Base-by-base conservation (phyloP, 2,888 invertebrate genomes). In the Fragum sueziense region DNA sequence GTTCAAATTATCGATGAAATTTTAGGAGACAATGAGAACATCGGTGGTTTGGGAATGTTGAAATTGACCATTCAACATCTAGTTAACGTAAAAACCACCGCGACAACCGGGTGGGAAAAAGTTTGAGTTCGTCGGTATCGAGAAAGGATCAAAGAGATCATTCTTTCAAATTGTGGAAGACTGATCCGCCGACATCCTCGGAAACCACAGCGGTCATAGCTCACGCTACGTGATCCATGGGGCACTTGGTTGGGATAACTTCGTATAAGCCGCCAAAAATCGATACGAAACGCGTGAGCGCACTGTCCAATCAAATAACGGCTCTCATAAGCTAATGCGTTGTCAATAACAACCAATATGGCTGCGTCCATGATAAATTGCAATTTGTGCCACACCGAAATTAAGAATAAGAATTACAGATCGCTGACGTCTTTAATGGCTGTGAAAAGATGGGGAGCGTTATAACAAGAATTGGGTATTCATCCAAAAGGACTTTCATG, bases 261-360 rank as follows among this genome's bases (percentile, higher is more conserved):
- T 54, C 20, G 54, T 11, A 54, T 54, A n/a, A 22, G 54, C 54
- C 54, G 54, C 54, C 54, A n/a, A 54, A 54, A 54, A 54, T 54
- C 54, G 54, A 54, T 54, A 54, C 54, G 54, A 54, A 25, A 25
- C n/a, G 54, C 25, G 54, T 22, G n/a, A 54, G 54, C 54, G n/a
- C 25, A 25, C n/a, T 7, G 54, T 20, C 54, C 54, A 54, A 54
- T 54, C 54, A 54, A 25, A 54, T 54, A 54, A 54, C 54, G 22
- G 54, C 54, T 54, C 54, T 54, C 54, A 54, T 54, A 54, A 54
- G 54, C 20, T n/a, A 54, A 54, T 54, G 7, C 22, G 54, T 54
- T 54, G 54, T 54, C 54, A 54, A 54, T 54, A 25, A 54, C 54
- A 22, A 54, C 54, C 54, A 54, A 54, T 7, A 54, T 54, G 54